Conservation (phyloP, 2,888 invertebrate genomes). For the Epistrophella euchroma region DNA sequence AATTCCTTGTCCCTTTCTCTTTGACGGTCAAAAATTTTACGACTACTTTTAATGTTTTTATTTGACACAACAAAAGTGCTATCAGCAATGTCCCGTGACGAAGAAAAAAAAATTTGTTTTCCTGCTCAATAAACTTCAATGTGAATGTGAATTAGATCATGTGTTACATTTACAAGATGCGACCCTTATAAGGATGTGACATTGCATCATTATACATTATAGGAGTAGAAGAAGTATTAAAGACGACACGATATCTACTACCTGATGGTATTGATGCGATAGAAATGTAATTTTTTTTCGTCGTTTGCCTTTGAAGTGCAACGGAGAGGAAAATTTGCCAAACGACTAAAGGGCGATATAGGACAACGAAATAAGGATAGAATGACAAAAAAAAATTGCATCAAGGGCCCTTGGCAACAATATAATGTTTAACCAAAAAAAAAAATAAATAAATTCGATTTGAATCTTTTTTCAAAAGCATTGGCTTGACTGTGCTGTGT, state of each 20-base stretch:
- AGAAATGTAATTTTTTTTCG: constrained; percentile 43
- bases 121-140: constrained; percentile 60
- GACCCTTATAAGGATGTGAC: constrained; percentile 38
- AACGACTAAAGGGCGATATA: constrained; percentile 30
- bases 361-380: constrained; percentile 2
- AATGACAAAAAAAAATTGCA: constrained; percentile 42
- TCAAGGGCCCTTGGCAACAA: constrained; percentile 31
- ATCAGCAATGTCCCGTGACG: constrained; percentile 65
- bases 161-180: constrained; percentile 57
- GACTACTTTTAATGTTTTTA: constrained; percentile 7
- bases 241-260: constrained; percentile 16
- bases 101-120: constrained; percentile 15
- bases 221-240: not conserved
- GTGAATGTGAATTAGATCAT: constrained; percentile 68
- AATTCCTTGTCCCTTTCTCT: not conserved
- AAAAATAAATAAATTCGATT: constrained; percentile 54
- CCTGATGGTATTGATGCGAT: constrained; percentile 47
- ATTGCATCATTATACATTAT: constrained; percentile 56
- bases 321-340: constrained; percentile 64
- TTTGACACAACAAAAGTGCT: constrained; percentile 37
- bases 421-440: constrained; percentile 17
- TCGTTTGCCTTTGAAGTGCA: constrained; percentile 64
- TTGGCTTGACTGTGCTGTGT: not conserved
- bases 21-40: not conserved
- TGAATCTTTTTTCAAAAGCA: constrained; percentile 39